These are phyloP conservation scores for Lutjanus erythropterus DNA, from an alignment of 2,113 vertebrate species.

Conservation along the genomic window DNA sequence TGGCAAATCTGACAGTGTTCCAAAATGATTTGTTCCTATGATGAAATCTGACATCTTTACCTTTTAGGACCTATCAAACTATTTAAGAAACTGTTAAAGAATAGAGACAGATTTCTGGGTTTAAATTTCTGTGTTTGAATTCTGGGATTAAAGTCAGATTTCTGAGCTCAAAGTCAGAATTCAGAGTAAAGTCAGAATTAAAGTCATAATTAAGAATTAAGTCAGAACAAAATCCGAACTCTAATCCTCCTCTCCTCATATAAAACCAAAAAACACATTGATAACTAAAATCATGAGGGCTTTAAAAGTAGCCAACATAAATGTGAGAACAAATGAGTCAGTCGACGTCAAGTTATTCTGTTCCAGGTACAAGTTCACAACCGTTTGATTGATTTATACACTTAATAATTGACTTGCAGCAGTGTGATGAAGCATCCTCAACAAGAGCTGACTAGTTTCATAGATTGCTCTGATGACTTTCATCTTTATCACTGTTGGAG, in stretches of 20 bases:
- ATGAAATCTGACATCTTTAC: background rate
- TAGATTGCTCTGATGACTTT: background rate
- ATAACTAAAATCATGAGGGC: background rate
- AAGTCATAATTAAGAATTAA: too few species aligned
- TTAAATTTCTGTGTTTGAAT: too few species aligned
- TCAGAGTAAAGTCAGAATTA: too few species aligned
- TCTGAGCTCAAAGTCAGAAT: too few species aligned
- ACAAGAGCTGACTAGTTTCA: slow-evolving; percentile 25
- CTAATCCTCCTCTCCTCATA: background rate
- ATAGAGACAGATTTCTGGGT: too few species aligned
- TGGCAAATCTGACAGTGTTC: background rate
- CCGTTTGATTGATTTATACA: background rate
- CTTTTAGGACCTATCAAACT: background rate
- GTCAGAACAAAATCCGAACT: too few species aligned
- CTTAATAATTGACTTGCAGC: background rate
- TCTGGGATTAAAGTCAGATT: too few species aligned
- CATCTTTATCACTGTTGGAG: slow-evolving; percentile 4
- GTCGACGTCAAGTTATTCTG: too few species aligned
- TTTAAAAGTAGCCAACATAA: background rate
- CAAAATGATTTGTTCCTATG: background rate
- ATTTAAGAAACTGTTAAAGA: too few species aligned
- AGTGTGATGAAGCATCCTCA: background rate
- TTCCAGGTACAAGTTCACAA: too few species aligned
- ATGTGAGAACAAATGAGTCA: too few species aligned
- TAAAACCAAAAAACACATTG: background rate